phyloP scores from a whole-genome alignment of 2,113 vertebrate species.

The Bos javanicus region DNA sequence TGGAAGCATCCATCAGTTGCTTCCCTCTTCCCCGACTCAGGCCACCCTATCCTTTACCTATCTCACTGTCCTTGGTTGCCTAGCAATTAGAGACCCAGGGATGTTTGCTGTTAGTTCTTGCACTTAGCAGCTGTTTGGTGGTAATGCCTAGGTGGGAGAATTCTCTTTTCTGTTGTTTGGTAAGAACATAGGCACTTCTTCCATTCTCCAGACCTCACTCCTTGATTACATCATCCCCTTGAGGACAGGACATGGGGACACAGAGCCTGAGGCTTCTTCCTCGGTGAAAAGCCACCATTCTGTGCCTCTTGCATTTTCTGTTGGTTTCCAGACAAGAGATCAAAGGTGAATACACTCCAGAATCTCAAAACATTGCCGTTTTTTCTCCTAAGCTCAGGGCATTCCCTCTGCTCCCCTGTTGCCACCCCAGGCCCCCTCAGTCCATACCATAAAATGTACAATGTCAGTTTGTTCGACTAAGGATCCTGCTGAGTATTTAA shows the following conservation, averaged over 20 bases:
- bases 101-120: not conserved
- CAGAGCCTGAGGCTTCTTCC: not conserved
- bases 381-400: not conserved
- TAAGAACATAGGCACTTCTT: not conserved
- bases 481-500: constrained; percentile 50
- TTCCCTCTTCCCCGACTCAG: not conserved
- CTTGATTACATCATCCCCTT: no score
- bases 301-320: not conserved
- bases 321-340: not conserved
- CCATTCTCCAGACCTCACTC: not conserved
- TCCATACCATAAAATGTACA: not conserved
- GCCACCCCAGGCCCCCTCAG: not conserved
- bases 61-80: not conserved
- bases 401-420: fast-evolving
- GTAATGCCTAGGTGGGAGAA: not conserved
- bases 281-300: not conserved
- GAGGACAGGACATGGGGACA: not conserved
- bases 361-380: fast-evolving
- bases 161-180: not conserved
- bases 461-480: not conserved
- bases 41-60: fast-evolving
- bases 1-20: not conserved
- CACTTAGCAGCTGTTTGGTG: not conserved
- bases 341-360: fast-evolving
- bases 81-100: fast-evolving